Base-by-base conservation (phyloP, 2,113 vertebrate species). In the Myiozetetes cayanensis region DNA sequence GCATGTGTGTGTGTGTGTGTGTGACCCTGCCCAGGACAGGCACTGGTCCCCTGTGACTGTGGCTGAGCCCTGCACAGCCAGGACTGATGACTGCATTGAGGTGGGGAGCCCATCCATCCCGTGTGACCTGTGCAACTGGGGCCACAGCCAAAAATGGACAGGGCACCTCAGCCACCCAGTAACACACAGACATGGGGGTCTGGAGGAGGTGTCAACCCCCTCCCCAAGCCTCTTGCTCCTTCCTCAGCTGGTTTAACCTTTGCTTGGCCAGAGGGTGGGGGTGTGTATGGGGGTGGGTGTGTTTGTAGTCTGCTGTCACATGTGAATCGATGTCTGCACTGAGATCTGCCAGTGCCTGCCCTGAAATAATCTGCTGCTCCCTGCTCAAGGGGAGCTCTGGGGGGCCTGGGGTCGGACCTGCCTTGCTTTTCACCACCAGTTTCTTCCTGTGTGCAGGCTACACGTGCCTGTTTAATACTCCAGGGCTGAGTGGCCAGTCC, bases 21-120 rank as follows among this genome's bases (percentile, higher is more conserved):
- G 23, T 65, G 44, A 71, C 39, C 62, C 47, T 88, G 66, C 67
- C 75, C 37, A 30, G 90, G 37, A 49, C 87, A 28, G 41, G 19
- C 59, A 1, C 47, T 3, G 8, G 9, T 24, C 66, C 47, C 47
- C 72, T 6, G 3, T 14, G 52, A 1, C 3, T 0, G 1, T n/a
- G 27, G 23, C 72, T 5, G 3, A 79, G 63, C 70, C 37, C 53
- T 37, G 66, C 72, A 10, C n/a, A 50, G 79, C 52, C 16, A 12
- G 70, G 24, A 50, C 52, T 14, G 9, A 1, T 6, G 4, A 3
- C 44, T 19, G 18, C 41, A 7, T 8, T 2, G 9, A 39, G 74
- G 20, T 10, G 12, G 47, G 52, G 37, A 27, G 8, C 46, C 46
- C 71, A 18, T 15, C 46, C 71, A 41, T 19, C 53, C 62, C 25